These are phyloP conservation scores for Acrossocheilus fasciatus DNA, from an alignment of 2,797 vertebrate genomes.

Conservation along the genomic window DNA sequence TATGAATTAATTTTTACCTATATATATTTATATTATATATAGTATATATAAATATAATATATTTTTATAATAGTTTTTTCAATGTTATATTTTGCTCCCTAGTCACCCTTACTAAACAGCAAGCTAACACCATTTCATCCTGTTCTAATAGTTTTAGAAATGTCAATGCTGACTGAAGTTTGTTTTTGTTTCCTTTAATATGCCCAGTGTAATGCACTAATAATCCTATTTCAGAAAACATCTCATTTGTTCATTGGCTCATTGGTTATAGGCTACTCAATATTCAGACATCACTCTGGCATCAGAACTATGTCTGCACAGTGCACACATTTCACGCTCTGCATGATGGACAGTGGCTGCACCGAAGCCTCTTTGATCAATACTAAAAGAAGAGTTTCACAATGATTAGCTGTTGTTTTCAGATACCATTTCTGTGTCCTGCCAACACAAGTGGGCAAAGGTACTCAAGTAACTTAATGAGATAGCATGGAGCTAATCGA, in stretches of 20 bases:
- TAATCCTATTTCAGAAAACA: neutral
- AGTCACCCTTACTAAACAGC: neutral
- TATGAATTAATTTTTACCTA: neutral
- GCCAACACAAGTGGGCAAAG: constrained; percentile 48
- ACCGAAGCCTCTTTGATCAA: constrained; percentile 4
- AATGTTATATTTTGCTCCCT: neutral
- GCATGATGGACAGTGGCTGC: neutral
- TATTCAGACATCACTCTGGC: neutral
- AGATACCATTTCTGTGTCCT: constrained; percentile 39
- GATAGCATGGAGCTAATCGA: constrained; percentile 72
- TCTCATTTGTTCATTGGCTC: neutral
- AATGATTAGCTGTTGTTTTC: constrained; percentile 32
- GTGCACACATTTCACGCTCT: neutral
- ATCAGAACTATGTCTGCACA: neutral
- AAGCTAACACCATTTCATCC: neutral
- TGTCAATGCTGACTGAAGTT: neutral
- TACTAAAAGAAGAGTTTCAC: constrained; percentile 19
- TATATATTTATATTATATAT: too few relatives aligned
- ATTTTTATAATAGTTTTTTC: neutral
- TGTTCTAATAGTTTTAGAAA: neutral
- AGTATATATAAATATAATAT: neutral
- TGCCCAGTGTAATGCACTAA: neutral
- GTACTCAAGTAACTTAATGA: constrained; percentile 65
- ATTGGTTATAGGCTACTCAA: neutral
- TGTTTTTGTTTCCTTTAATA: neutral